A percentile compares a stretch with the other conserved stretches of the same genome.
Conservation (phyloP, 2,797 vertebrate genomes). For the Mareca strepera region DNA sequence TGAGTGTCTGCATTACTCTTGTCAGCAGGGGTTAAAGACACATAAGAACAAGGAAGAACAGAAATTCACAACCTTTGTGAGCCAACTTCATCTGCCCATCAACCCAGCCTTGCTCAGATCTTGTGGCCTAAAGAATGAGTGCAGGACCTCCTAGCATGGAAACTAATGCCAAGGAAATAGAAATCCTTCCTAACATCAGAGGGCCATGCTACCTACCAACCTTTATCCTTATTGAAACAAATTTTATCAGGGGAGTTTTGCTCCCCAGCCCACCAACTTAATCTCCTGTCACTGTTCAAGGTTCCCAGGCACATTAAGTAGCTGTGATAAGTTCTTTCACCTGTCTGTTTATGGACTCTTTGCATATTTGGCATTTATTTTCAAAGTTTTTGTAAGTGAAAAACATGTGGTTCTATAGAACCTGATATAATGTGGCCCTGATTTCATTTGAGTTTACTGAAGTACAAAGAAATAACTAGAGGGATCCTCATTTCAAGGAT, state of each 20-base stretch:
- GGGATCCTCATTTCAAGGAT: not conserved
- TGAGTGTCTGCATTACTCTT: not conserved
- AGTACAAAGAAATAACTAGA: not conserved
- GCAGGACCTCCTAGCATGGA: not conserved
- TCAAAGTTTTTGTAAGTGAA: not conserved
- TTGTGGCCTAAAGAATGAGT: not conserved
- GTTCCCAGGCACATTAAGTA: not conserved
- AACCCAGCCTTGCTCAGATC: not conserved
- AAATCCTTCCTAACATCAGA: not conserved
- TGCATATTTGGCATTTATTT: not conserved
- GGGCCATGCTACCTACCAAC: not conserved
- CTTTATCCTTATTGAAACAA: not conserved
- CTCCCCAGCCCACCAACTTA: not conserved
- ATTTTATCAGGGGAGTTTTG: not conserved
- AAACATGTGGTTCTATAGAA: not conserved
- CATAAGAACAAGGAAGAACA: not conserved
- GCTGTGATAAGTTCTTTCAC: not conserved
- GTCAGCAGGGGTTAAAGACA: not conserved
- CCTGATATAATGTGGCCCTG: rapidly evolving
- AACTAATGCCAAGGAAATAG: not conserved
- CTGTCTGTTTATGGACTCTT: not conserved
- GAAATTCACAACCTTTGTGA: not conserved
- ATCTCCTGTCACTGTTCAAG: not conserved
- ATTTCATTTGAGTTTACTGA: not conserved
- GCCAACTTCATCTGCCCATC: not conserved